Evolutionary conservation across 2,888 invertebrate genomes (phyloP).

Genomic region (Steinernema hermaphroditum): DNA sequence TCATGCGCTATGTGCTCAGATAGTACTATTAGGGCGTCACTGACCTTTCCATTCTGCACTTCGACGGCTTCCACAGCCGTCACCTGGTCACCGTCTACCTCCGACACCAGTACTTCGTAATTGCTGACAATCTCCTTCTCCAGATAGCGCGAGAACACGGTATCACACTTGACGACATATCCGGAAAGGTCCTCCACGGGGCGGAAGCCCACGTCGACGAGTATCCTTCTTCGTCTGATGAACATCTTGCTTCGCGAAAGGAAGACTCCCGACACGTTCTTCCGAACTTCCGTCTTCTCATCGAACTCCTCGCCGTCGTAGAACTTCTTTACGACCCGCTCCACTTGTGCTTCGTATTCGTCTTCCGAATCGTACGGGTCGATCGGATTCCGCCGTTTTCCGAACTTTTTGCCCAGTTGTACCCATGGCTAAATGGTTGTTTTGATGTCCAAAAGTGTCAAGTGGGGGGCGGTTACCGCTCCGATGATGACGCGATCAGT

Average conservation of each 20-base stretch:
- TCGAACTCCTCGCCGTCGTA: neutral
- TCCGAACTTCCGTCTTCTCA: neutral
- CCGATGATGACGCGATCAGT: neutral
- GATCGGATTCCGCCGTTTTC: too few species aligned
- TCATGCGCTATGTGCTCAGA: too few species aligned
- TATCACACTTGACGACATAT: neutral
- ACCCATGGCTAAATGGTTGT: conserved; percentile 1
- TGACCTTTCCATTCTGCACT: too few species aligned
- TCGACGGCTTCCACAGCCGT: too few species aligned
- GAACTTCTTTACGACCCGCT: neutral
- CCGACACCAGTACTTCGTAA: neutral
- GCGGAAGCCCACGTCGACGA: neutral
- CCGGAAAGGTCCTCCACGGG: neutral
- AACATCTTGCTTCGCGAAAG: neutral
- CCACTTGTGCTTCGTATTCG: neutral
- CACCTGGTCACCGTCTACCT: too few species aligned
- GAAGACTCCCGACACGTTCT: neutral
- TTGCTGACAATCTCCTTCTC: neutral
- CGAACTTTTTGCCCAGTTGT: neutral
- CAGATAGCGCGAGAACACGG: neutral
- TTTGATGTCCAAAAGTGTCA: too few species aligned
- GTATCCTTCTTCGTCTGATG: neutral
- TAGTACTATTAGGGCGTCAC: too few species aligned
- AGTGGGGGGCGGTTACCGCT: neutral
- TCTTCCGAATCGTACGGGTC: conserved; percentile 17